Evolutionary conservation across 2,113 vertebrate species (phyloP).

Genomic region (Cariama cristata): DNA sequence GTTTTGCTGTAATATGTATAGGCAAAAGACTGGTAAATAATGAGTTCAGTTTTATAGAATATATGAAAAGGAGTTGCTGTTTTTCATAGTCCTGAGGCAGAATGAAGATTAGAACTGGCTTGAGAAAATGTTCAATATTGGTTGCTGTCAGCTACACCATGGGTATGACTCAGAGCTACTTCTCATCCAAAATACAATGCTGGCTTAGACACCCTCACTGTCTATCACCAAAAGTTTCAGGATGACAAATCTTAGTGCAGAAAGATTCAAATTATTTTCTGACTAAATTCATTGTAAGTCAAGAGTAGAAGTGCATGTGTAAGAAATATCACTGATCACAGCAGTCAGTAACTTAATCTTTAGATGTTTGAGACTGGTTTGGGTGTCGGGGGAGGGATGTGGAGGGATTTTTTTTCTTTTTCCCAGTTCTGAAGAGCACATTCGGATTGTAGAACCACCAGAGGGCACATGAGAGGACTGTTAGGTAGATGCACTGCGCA

Average conservation of each 20-base stretch:
- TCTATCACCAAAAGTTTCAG: background rate
- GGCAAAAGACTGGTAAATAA: background rate
- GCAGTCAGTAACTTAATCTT: background rate
- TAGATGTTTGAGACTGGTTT: background rate
- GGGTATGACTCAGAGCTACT: background rate
- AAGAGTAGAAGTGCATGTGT: background rate
- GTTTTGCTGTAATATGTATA: background rate
- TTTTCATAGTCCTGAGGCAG: background rate
- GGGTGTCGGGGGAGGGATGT: background rate
- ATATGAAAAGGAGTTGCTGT: background rate
- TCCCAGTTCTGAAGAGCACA: background rate
- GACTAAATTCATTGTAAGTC: background rate
- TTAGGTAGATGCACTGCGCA: background rate
- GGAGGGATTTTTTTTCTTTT: background rate
- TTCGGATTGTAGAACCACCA: constrained; percentile 63
- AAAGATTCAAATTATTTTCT: background rate
- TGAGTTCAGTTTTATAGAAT: background rate
- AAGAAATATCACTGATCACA: background rate
- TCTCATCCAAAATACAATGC: background rate
- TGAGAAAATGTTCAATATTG: background rate
- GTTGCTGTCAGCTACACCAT: background rate
- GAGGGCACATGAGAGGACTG: constrained; percentile 70
- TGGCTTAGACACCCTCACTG: background rate
- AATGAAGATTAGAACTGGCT: background rate
- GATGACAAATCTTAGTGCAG: background rate